Evolutionary conservation across 2,113 vertebrate genomes (phyloP).

Genomic region (Pteropus alecto): DNA sequence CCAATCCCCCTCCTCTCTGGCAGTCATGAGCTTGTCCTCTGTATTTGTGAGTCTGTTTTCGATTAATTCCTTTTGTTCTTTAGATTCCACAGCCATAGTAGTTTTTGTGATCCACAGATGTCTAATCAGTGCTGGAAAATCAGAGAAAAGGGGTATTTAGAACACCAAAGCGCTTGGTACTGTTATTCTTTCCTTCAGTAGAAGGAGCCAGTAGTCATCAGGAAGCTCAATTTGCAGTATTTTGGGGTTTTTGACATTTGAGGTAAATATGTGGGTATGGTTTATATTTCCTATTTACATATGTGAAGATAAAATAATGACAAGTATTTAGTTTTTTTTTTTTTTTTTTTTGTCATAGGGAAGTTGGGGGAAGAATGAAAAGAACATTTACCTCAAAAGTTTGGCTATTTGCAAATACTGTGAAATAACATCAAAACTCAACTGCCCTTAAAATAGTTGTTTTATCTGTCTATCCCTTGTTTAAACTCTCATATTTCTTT

Average conservation of each 20-base stretch:
- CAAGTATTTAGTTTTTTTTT: not conserved
- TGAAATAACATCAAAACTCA: not conserved
- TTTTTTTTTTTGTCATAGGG: not conserved
- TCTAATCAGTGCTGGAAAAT: not conserved
- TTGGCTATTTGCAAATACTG: not conserved
- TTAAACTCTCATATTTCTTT: constrained; percentile 59
- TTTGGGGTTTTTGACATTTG: not conserved
- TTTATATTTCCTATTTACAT: not conserved
- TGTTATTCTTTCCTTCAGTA: not conserved
- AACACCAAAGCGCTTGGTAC: not conserved
- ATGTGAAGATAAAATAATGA: not conserved
- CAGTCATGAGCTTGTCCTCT: too few relatives aligned
- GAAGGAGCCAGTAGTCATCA: not conserved
- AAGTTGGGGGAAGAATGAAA: not conserved
- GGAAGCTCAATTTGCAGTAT: not conserved
- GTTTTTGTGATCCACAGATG: not conserved
- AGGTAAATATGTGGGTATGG: not conserved
- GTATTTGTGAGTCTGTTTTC: too few relatives aligned
- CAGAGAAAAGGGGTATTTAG: not conserved
- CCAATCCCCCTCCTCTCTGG: too few relatives aligned
- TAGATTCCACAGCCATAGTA: too few relatives aligned
- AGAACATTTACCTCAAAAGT: not conserved
- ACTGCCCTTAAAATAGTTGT: not conserved
- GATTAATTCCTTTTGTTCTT: too few relatives aligned
- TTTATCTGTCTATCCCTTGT: constrained; percentile 31